phyloP scores from a whole-genome alignment of 2,888 invertebrate species.

The Brenthis hecate region DNA sequence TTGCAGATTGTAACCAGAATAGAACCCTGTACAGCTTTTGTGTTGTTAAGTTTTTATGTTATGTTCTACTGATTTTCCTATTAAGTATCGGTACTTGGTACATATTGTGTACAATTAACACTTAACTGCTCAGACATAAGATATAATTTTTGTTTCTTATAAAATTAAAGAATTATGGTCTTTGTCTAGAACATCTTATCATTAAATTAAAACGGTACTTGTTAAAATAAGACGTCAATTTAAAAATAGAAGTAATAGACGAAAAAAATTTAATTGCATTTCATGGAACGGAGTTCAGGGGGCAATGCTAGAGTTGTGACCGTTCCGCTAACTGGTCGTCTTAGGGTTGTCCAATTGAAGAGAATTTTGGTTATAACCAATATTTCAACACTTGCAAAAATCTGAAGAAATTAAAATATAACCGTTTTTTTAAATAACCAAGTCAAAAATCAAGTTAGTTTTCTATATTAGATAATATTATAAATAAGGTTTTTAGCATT shows the following conservation, averaged over 20 bases:
- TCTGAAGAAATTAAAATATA: no score
- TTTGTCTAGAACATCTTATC: not conserved
- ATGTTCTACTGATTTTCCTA: no score
- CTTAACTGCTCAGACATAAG: no score
- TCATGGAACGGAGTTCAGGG: slow-evolving; percentile 60
- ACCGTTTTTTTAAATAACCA: no score
- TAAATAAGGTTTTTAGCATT: no score
- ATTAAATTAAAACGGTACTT: not conserved
- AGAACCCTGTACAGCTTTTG: slow-evolving; percentile 7
- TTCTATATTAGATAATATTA: no score
- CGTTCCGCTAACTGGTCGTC: slow-evolving; percentile 50
- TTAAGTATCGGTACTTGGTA: no score
- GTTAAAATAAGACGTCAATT: not conserved
- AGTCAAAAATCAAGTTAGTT: no score
- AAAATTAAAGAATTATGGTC: not conserved
- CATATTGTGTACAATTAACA: no score
- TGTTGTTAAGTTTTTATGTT: not conserved
- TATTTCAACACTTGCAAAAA: no score
- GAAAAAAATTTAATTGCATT: slow-evolving; percentile 63
- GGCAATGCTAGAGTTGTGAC: slow-evolving; percentile 50
- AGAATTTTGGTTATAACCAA: not conserved
- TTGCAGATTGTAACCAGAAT: slow-evolving; percentile 32
- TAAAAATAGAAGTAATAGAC: not conserved
- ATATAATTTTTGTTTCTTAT: not conserved
- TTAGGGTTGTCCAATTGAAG: not conserved